A percentile compares a stretch with the other conserved stretches of the same genome.
These are phyloP conservation scores for Sicus ferrugineus DNA, from an alignment of 2,888 invertebrate species.

Conservation along the genomic window DNA sequence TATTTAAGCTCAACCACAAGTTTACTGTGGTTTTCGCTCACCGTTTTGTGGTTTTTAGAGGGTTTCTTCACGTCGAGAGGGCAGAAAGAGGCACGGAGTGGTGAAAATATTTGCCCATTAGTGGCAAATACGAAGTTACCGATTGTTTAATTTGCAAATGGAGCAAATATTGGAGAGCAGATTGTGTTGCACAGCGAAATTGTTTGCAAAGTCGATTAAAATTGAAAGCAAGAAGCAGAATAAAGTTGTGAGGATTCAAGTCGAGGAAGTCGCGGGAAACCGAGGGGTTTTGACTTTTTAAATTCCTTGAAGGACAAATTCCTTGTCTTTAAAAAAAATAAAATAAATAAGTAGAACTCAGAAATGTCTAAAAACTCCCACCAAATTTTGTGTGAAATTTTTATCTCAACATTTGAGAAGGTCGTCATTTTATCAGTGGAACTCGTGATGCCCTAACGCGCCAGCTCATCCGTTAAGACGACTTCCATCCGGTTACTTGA, in stretches of 20 bases:
- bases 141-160: conserved; percentile 24
- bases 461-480: not conserved
- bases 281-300: too few species aligned
- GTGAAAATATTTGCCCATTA: conserved; percentile 19
- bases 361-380: too few species aligned
- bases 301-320: too few species aligned
- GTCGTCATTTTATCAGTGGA: too few species aligned
- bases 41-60: not conserved
- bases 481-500: not conserved
- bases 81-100: not conserved
- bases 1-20: not conserved
- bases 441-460: too few species aligned
- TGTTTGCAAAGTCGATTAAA: not conserved
- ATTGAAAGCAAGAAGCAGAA: too few species aligned
- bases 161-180: conserved; percentile 10
- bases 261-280: too few species aligned
- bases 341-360: too few species aligned
- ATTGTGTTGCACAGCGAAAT: not conserved
- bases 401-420: too few species aligned
- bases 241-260: too few species aligned
- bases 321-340: too few species aligned
- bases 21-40: not conserved
- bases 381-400: too few species aligned
- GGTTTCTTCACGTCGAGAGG: not conserved
- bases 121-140: conserved; percentile 13